A percentile compares a stretch with the other conserved stretches of the same genome.
Conservation (phyloP, 1,140 invertebrate genomes). For the Drosophila arizonae region DNA sequence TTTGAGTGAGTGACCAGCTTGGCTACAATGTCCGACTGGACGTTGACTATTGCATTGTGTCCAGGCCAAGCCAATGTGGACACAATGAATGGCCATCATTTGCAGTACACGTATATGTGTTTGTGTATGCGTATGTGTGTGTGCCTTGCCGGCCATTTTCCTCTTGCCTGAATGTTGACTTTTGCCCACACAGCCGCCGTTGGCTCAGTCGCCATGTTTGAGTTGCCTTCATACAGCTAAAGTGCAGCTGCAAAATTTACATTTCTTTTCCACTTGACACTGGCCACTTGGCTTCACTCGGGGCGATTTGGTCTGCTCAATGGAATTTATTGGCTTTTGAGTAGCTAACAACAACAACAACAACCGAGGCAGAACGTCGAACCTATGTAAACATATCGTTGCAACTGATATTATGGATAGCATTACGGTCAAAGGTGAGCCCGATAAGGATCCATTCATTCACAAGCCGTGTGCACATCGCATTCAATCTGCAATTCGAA, state of each 20-base stretch:
- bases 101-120: slow-evolving; percentile 10
- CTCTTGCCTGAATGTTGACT: slow-evolving; percentile 39
- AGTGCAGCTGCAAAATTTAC: slow-evolving; percentile 62
- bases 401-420: slow-evolving; percentile 45
- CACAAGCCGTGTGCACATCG: neutral
- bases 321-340: slow-evolving; percentile 24
- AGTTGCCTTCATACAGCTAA: slow-evolving; percentile 6
- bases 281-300: slow-evolving; percentile 1
- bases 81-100: slow-evolving; percentile 47
- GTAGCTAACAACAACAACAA: slow-evolving; percentile 21
- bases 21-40: slow-evolving; percentile 7
- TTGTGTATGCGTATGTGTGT: too few species aligned
- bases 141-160: neutral
- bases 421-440: slow-evolving; percentile 15
- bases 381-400: slow-evolving; percentile 52
- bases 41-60: too few species aligned
- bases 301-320: neutral
- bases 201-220: neutral
- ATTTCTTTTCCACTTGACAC: slow-evolving; percentile 50
- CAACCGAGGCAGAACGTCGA: slow-evolving; percentile 10
- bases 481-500: neutral
- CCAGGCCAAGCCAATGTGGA: neutral
- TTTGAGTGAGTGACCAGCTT: slow-evolving; percentile 49
- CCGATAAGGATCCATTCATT: neutral
- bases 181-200: slow-evolving; percentile 21